Base-by-base conservation (phyloP, 2,888 invertebrate species). In the Ochropleura plecta region DNA sequence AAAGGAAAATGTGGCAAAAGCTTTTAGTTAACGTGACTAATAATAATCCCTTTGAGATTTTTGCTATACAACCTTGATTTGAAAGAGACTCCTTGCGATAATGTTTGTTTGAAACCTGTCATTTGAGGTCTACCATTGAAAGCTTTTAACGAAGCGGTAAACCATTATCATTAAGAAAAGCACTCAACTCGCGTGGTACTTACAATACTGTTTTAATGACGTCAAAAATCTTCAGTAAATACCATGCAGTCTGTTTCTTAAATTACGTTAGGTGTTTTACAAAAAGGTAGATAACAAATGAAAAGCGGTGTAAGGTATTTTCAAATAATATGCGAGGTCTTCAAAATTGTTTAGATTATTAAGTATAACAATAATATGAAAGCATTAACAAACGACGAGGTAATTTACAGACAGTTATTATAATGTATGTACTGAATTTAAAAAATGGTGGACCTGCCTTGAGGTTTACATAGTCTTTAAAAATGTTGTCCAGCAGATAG, bases 141-240 rank as follows among this genome's bases (percentile, higher is more conserved):
- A 70, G 76, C 76, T 70, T 76, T 80, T 69, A 75, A n/a, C 55
- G 14, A 46, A 30, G 30, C 65, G 64, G 48, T 70, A 57, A 70
- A 64, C 51, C 42, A 30, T 79, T 65, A 62, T 51, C 66, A 63
- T 80, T 76, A 80, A 65, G 49, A 75, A 69, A 80, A 79, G 59
- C 65, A 81, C 70, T 79, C 77, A 70, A 48, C 63, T 64, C 44
- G 18, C 14, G 20, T 76, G 16, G 30, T 76, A 51, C 30, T 6
- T 40, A 70, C 55, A 66, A 20, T 68, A 16, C 20, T 30, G 10
- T 67, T n/a, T 30, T 70, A 59, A 16, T 44, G 16, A 53, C 12
- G 49, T 46, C 3, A 64, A 49, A 9, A 16, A 65, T 18, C 12
- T 75, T 44, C 44, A 44, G n/a, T n/a, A 5, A 51, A 49, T 49